Percentiles rank a stretch among this genome's conserved stretches.
phyloP scores from a whole-genome alignment of 2,113 vertebrate genomes.

The Globicephala melas region DNA sequence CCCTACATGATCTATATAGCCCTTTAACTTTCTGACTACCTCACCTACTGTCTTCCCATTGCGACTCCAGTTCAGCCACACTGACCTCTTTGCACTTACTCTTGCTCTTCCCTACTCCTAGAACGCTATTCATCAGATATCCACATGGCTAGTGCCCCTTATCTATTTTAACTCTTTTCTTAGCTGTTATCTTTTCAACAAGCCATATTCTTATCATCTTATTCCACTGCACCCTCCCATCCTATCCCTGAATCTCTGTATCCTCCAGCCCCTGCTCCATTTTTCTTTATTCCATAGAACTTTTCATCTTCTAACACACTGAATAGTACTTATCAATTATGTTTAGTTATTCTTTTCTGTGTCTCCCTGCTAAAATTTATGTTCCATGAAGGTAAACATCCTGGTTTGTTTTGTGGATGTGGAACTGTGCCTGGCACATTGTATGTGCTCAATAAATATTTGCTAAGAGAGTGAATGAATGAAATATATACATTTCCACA shows the following conservation, averaged over 20 bases:
- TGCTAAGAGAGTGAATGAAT: no score
- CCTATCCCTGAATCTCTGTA: no score
- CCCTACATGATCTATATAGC: neutral
- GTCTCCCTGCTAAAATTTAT: no score
- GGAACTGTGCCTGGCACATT: no score
- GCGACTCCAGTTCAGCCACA: neutral
- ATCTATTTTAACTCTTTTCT: neutral
- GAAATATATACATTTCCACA: no score
- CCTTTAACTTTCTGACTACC: neutral
- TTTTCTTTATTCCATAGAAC: neutral
- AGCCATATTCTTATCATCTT: neutral
- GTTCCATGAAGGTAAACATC: no score
- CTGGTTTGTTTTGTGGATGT: no score
- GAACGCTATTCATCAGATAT: neutral
- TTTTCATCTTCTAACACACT: neutral
- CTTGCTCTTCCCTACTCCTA: neutral
- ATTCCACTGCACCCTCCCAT: neutral
- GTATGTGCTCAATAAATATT: no score
- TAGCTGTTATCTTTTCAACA: neutral
- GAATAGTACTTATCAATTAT: neutral
- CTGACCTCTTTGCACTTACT: neutral
- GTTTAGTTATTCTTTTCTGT: neutral
- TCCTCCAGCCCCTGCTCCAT: neutral
- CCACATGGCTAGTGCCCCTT: neutral
- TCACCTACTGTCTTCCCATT: neutral